Percentiles rank a stretch among this genome's conserved stretches.
These are phyloP conservation scores for Dicrostonyx torquatus DNA, from an alignment of 2,797 vertebrate genomes.

Conservation along the genomic window DNA sequence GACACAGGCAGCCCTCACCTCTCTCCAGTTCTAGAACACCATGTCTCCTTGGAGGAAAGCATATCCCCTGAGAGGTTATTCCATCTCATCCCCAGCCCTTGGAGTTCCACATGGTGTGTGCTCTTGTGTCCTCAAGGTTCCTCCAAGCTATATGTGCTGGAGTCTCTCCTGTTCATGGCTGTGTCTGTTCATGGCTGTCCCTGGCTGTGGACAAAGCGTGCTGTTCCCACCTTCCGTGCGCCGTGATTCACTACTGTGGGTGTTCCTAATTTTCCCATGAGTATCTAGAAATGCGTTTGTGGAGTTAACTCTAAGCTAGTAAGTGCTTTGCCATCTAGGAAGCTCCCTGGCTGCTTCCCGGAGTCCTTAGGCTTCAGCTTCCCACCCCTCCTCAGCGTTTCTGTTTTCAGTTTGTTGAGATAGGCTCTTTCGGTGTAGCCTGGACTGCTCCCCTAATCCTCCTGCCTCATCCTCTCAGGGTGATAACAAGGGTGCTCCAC, in stretches of 20 bases:
- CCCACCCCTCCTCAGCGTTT: not conserved
- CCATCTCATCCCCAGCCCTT: not conserved
- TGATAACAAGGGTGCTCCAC: not conserved
- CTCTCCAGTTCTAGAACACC: not conserved
- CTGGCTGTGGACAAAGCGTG: accelerated
- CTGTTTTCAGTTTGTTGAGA: not conserved
- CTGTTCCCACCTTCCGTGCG: not conserved
- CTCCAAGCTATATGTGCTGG: accelerated
- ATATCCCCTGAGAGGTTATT: not conserved
- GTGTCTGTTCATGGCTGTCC: not conserved
- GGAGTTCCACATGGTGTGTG: not conserved
- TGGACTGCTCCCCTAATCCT: not conserved
- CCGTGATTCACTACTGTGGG: not conserved
- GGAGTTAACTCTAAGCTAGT: not conserved
- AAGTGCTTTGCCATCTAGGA: not conserved
- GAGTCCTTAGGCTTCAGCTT: not conserved
- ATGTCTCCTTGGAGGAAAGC: not conserved
- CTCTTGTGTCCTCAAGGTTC: not conserved
- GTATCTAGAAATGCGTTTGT: too few relatives aligned
- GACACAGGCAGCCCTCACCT: not conserved
- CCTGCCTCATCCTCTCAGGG: not conserved
- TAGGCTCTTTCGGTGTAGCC: not conserved
- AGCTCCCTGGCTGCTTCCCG: not conserved
- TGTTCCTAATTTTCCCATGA: not conserved
- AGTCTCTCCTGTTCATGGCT: not conserved